Evolutionary conservation across 2,888 invertebrate genomes (phyloP).

Genomic region (Andrena fulva): DNA sequence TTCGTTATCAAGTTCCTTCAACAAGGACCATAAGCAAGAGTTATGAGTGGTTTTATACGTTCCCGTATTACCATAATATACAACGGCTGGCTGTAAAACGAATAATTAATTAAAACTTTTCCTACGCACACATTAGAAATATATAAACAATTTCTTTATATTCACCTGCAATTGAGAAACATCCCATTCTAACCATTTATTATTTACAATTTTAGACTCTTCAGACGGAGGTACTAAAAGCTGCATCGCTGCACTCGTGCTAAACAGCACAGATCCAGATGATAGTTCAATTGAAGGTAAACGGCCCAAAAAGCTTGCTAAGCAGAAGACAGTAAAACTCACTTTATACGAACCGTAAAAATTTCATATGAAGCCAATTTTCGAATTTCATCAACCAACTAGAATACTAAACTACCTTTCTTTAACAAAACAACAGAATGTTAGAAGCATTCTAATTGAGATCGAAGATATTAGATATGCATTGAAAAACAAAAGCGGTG

Average conservation of each 20-base stretch:
- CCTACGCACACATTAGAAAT: neutral
- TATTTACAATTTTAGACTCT: constrained; percentile 74
- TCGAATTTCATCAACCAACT: neutral
- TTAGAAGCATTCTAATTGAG: neutral
- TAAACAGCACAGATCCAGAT: constrained; percentile 88
- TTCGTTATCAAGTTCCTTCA: constrained; percentile 87
- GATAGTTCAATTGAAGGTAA: constrained; percentile 89
- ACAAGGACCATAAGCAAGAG: constrained; percentile 86
- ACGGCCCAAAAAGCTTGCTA: constrained; percentile 86
- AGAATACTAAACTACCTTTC: neutral
- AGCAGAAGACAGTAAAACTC: neutral
- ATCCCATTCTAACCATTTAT: constrained; percentile 85
- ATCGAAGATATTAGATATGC: neutral
- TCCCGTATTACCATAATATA: constrained; percentile 85
- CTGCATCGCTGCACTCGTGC: constrained; percentile 89
- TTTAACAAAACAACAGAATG: neutral
- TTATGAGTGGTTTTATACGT: constrained; percentile 86
- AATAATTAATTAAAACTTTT: constrained; percentile 27
- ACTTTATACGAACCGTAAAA: neutral
- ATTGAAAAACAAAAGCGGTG: neutral
- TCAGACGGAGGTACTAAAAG: constrained; percentile 87
- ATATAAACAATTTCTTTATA: constrained; percentile 7
- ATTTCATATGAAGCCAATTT: neutral
- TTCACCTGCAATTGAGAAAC: constrained; percentile 83
- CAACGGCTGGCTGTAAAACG: constrained; percentile 86